phyloP scores from a whole-genome alignment of 64 coral and sea anemone genomes.

The Stichodactyla helianthus region DNA sequence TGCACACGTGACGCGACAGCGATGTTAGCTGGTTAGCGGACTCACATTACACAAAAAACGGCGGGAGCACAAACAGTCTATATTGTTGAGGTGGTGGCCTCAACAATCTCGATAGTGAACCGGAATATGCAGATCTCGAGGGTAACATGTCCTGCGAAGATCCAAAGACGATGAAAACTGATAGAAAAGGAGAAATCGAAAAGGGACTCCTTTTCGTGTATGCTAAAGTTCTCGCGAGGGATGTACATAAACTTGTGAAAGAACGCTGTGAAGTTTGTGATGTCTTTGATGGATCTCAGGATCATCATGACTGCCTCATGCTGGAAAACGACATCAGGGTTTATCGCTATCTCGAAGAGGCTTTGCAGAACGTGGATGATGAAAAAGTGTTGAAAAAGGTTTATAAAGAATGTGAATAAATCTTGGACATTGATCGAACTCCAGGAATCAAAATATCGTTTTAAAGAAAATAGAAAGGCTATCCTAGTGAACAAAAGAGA shows the following conservation, averaged over 20 bases:
- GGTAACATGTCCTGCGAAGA: not conserved
- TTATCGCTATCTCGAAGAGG: not conserved
- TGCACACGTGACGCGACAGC: too few species aligned
- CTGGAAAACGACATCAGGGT: conserved; percentile 19
- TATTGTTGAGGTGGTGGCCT: too few species aligned
- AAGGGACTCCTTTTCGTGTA: not conserved
- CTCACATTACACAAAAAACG: too few species aligned
- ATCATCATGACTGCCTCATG: conserved; percentile 10
- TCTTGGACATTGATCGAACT: not conserved
- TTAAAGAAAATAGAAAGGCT: not conserved
- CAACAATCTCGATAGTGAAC: not conserved
- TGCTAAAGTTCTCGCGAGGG: not conserved
- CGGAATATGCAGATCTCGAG: not conserved
- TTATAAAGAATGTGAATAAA: not conserved
- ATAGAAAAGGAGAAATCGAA: conserved; percentile 9
- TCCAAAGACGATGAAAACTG: not conserved
- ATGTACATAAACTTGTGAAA: not conserved
- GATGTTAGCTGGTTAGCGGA: too few species aligned
- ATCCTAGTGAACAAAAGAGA: conserved; percentile 1
- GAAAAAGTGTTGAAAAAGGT: not conserved
- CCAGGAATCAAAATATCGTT: not conserved
- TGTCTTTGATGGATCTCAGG: not conserved
- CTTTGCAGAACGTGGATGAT: conserved; percentile 5
- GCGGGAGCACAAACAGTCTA: too few species aligned
- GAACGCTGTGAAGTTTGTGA: not conserved